Percentiles rank a stretch among this genome's conserved stretches.
Evolutionary conservation across 2,797 vertebrate species (phyloP).

Genomic region (Danio aesculapii): DNA sequence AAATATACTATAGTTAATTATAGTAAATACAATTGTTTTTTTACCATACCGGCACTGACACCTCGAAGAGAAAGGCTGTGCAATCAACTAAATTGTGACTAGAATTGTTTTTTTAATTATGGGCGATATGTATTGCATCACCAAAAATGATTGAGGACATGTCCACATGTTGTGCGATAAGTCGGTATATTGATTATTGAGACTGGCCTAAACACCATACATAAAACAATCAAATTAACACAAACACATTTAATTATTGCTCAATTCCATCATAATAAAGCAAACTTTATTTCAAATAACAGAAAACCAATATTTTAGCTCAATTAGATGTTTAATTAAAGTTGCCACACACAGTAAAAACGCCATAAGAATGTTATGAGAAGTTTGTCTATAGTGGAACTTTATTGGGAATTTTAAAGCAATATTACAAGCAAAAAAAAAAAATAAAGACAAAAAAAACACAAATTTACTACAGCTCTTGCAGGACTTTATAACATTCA

Average conservation of each 20-base stretch:
- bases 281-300: background rate
- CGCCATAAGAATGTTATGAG: background rate
- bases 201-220: too few relatives aligned
- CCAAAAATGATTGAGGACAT: too few relatives aligned
- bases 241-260: background rate
- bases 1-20: too few relatives aligned
- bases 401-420: constrained; percentile 32
- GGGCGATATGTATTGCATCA: too few relatives aligned
- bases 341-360: background rate
- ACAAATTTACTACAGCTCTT: constrained; percentile 10
- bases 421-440: constrained; percentile 39
- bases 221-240: background rate
- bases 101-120: too few relatives aligned
- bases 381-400: background rate
- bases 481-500: constrained; percentile 28
- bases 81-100: too few relatives aligned
- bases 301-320: background rate
- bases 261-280: background rate
- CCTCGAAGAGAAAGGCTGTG: too few relatives aligned
- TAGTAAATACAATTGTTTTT: too few relatives aligned
- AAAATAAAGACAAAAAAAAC: background rate
- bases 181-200: too few relatives aligned
- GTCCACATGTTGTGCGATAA: too few relatives aligned
- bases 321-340: background rate
- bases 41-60: too few relatives aligned